Percentiles rank a stretch among this genome's conserved stretches.
phyloP scores from a whole-genome alignment of 2,113 vertebrate genomes.

The Ranitomeya variabilis region DNA sequence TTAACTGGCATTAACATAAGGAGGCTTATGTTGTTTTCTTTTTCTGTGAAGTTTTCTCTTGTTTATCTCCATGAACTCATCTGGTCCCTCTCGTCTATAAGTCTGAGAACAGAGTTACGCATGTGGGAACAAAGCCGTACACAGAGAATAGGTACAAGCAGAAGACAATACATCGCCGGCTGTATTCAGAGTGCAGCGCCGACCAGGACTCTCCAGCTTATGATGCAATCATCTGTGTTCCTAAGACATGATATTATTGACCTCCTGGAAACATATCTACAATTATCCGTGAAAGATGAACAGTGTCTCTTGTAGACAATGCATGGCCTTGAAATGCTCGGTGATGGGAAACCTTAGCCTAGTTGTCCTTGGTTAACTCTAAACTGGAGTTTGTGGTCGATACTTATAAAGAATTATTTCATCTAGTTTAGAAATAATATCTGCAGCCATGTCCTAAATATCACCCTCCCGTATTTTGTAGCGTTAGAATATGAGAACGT shows the following conservation, averaged over 20 bases:
- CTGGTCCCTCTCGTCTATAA: background rate
- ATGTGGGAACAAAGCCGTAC: background rate
- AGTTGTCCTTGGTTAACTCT: slow-evolving; percentile 1
- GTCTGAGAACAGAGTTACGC: background rate
- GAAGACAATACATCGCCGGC: background rate
- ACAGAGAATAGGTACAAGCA: background rate
- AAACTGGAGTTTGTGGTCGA: background rate
- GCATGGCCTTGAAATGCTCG: background rate
- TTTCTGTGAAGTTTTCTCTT: background rate
- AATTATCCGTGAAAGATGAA: background rate
- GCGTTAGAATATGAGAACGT: background rate
- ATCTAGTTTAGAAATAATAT: background rate
- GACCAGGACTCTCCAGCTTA: background rate
- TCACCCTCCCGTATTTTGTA: background rate
- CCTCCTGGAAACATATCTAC: background rate
- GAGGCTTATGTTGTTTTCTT: background rate
- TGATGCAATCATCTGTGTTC: background rate
- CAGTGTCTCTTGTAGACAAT: background rate
- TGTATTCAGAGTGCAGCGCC: background rate
- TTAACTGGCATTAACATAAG: too few relatives aligned
- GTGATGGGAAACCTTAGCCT: background rate
- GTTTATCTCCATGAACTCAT: background rate
- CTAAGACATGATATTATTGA: slow-evolving; percentile 21
- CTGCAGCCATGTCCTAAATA: background rate
- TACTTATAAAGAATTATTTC: slow-evolving; percentile 17